Conservation (phyloP, 2,888 invertebrate genomes). For the Cephonodes hylas region DNA sequence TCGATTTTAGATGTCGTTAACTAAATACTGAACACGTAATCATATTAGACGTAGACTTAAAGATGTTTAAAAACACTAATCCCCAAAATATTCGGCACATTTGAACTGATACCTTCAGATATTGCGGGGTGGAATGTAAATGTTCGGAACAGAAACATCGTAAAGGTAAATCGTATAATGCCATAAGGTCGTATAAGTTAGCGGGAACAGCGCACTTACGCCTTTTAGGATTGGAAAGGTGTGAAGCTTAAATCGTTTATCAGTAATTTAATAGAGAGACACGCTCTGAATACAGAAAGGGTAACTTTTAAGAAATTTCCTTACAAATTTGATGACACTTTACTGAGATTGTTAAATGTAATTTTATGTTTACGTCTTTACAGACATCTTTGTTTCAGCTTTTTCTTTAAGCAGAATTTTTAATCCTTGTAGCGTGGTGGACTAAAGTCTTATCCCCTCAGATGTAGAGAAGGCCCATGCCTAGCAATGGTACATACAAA, state of each 20-base stretch:
- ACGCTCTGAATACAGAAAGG: background rate
- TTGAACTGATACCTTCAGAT: background rate
- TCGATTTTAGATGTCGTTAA: too few relatives aligned
- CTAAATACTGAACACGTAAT: too few relatives aligned
- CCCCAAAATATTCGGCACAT: too few relatives aligned
- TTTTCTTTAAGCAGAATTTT: background rate
- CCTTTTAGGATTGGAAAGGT: background rate
- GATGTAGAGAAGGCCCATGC: too few relatives aligned
- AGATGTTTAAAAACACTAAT: too few relatives aligned
- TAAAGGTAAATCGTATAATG: background rate
- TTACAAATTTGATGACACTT: background rate
- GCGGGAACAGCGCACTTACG: background rate
- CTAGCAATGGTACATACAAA: too few relatives aligned
- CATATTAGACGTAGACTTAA: too few relatives aligned
- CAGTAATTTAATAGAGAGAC: background rate
- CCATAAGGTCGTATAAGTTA: background rate
- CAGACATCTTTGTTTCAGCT: background rate
- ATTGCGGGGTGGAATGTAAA: background rate
- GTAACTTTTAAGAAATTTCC: background rate
- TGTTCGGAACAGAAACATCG: too few relatives aligned
- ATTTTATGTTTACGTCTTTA: background rate
- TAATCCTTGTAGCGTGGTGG: too few relatives aligned
- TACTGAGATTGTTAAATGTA: background rate
- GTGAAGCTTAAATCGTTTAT: background rate
- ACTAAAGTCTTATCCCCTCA: too few relatives aligned